Evolutionary conservation across 1,140 invertebrate genomes (phyloP).

Genomic region (Drosophila eugracilis): DNA sequence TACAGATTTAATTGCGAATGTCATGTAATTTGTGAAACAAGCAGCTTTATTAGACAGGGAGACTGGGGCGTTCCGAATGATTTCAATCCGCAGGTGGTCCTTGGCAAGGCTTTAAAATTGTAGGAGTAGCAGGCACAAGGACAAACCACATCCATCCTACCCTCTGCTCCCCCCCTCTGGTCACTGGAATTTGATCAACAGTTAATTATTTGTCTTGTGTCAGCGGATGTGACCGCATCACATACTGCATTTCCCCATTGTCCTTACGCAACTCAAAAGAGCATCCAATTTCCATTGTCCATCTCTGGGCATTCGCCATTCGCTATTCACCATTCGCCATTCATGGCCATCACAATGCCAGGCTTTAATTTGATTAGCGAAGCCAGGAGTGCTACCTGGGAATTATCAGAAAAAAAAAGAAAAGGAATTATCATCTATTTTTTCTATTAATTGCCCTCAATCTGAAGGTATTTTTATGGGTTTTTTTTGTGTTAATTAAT

Average conservation of each 20-base stretch:
- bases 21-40: no score
- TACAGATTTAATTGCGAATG: no score
- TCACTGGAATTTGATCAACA: neutral
- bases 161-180: neutral
- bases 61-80: no score
- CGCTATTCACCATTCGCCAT: neutral
- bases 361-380: constrained; percentile 1
- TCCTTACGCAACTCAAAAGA: neutral
- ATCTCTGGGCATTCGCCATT: no score
- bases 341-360: neutral
- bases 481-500: neutral
- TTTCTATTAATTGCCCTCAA: no score
- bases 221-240: neutral
- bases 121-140: no score
- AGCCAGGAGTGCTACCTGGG: neutral
- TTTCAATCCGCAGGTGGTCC: no score
- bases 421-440: neutral
- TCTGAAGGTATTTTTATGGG: neutral
- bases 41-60: no score
- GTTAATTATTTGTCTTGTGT: constrained; percentile 14
- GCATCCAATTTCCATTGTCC: constrained; percentile 10
- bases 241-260: neutral
- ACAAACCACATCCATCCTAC: neutral
- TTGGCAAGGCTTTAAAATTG: no score
- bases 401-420: neutral